Percentiles rank a stretch among this genome's conserved stretches.
These are phyloP conservation scores for Phycodurus eques DNA, from an alignment of 2,113 vertebrate species.

Conservation along the genomic window DNA sequence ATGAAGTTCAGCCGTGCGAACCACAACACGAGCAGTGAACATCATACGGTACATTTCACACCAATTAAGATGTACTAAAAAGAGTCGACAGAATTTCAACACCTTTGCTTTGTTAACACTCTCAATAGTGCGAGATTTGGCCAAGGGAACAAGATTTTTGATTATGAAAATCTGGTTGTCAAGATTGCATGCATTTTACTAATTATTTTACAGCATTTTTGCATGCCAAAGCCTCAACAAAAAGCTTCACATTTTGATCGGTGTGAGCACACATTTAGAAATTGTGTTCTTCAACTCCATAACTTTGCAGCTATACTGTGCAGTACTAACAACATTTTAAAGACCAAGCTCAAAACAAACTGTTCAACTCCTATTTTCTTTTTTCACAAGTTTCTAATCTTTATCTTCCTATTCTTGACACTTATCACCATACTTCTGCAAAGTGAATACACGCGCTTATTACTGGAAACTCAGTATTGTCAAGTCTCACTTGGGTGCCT, in stretches of 20 bases:
- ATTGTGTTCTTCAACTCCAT: too few species aligned
- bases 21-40: neutral
- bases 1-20: neutral
- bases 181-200: neutral
- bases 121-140: neutral
- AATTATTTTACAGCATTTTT: neutral
- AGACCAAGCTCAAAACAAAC: neutral
- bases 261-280: too few species aligned
- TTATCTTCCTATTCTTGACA: neutral
- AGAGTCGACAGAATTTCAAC: too few species aligned
- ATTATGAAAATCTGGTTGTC: neutral
- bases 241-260: too few species aligned
- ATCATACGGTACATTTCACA: neutral
- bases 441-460: neutral
- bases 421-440: neutral
- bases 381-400: neutral
- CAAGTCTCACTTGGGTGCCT: slow-evolving; percentile 7
- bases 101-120: neutral
- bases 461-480: slow-evolving; percentile 6
- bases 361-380: neutral
- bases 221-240: neutral
- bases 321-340: neutral
- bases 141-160: neutral
- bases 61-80: neutral
- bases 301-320: neutral